These are phyloP conservation scores for Orussus abietinus DNA, from an alignment of 1,140 invertebrate species.

Conservation along the genomic window DNA sequence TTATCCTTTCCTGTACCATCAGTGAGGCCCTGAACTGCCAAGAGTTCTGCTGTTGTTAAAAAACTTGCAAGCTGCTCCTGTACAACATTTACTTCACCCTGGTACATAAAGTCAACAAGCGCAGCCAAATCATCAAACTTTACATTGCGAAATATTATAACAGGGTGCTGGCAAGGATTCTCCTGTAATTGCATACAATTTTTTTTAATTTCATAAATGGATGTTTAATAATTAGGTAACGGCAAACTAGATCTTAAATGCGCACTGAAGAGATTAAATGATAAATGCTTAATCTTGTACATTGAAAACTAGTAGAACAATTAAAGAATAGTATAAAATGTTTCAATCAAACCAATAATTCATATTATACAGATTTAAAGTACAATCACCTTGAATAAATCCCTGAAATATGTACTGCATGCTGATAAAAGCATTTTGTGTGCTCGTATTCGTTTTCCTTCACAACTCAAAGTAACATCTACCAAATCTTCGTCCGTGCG, in stretches of 20 bases:
- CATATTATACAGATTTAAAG: too few relatives aligned
- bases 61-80: conserved; percentile 63
- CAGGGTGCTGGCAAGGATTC: conserved; percentile 80
- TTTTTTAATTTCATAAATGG: too few relatives aligned
- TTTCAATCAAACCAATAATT: conserved; percentile 11
- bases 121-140: conserved; percentile 76
- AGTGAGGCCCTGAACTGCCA: conserved; percentile 64
- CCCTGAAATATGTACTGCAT: conserved; percentile 78
- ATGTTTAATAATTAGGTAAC: too few relatives aligned
- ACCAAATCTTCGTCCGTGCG: conserved; percentile 75
- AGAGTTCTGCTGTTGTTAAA: conserved; percentile 61
- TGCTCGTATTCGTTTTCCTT: conserved; percentile 75
- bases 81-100: conserved; percentile 65
- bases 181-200: conserved; percentile 60
- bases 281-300: too few relatives aligned
- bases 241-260: too few relatives aligned
- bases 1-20: conserved; percentile 50
- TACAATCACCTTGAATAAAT: conserved; percentile 74
- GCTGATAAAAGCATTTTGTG: conserved; percentile 83
- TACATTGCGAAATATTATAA: conserved; percentile 82
- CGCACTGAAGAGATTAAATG: too few relatives aligned
- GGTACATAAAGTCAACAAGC: conserved; percentile 81
- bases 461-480: conserved; percentile 81
- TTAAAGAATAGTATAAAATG: conserved; percentile 1
- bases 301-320: too few relatives aligned